A percentile compares a stretch with the other conserved stretches of the same genome.
phyloP scores from a whole-genome alignment of 2,113 vertebrate species.

The Mungos mungo region DNA sequence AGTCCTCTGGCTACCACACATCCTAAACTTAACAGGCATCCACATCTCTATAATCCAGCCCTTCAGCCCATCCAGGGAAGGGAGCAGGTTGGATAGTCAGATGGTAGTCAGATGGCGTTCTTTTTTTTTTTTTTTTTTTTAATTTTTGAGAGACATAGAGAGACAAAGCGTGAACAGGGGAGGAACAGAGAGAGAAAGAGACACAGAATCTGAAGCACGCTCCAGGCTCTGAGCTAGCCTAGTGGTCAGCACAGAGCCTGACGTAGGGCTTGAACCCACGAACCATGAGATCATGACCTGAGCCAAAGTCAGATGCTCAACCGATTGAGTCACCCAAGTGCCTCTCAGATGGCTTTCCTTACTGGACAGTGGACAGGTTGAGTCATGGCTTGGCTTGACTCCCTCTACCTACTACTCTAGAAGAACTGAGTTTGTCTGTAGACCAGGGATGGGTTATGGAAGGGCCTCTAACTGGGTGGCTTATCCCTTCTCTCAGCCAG shows the following conservation, averaged over 20 bases:
- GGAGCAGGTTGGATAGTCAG: neutral
- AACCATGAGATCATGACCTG: no score
- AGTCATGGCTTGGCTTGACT: neutral
- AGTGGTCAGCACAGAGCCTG: no score
- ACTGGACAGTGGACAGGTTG: neutral
- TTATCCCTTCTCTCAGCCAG: neutral
- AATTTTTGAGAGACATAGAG: no score
- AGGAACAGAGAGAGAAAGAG: no score
- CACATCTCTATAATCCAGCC: neutral
- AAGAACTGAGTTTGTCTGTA: neutral
- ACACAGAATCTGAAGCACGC: no score
- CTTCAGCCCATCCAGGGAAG: neutral
- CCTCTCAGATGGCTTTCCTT: neutral
- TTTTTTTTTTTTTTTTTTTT: no score
- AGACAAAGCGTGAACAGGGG: no score
- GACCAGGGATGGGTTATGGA: neutral
- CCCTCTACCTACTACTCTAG: neutral
- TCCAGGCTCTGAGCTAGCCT: no score
- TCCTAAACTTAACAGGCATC: fast-evolving
- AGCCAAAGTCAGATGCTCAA: no score
- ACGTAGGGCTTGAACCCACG: no score
- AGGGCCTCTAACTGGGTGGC: neutral
- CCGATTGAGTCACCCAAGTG: no score
- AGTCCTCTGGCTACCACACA: neutral
- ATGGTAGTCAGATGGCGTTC: neutral